These are phyloP conservation scores for Pedicia rivosa DNA, from an alignment of 2,888 invertebrate genomes.

Conservation along the genomic window DNA sequence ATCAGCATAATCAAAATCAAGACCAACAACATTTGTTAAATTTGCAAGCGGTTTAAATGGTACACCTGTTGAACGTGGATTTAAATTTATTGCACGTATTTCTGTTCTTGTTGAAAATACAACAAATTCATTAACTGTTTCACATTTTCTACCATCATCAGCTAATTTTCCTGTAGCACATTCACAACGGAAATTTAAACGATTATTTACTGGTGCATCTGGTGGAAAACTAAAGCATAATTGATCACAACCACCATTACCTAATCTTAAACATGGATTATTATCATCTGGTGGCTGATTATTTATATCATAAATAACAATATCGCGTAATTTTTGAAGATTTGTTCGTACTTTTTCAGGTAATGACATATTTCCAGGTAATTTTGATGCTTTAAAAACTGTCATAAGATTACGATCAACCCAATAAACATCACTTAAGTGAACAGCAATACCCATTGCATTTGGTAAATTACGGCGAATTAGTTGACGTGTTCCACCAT, in stretches of 20 bases:
- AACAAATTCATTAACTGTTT: constrained; percentile 72
- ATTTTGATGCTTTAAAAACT: constrained; percentile 63
- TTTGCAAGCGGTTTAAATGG: constrained; percentile 78
- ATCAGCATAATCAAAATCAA: constrained; percentile 88
- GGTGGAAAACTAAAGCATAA: constrained; percentile 86
- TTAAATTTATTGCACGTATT: constrained; percentile 78
- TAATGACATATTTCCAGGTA: constrained; percentile 52
- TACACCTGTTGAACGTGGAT: constrained; percentile 61
- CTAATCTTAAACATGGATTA: constrained; percentile 61
- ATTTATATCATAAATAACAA: constrained; percentile 76
- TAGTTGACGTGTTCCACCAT: constrained; percentile 63
- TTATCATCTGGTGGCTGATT: constrained; percentile 73
- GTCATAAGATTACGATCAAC: constrained; percentile 82
- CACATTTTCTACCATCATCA: constrained; percentile 52
- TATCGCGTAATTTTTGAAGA: constrained; percentile 71
- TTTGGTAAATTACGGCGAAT: constrained; percentile 79
- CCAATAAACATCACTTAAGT: constrained; percentile 79
- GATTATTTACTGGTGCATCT: constrained; percentile 34
- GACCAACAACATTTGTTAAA: constrained; percentile 82
- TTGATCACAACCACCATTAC: constrained; percentile 81
- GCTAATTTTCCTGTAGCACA: constrained; percentile 77
- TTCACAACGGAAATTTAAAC: constrained; percentile 57
- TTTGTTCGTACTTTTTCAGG: constrained; percentile 66
- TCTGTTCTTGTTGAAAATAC: constrained; percentile 91
- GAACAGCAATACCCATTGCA: constrained; percentile 84